A percentile compares a stretch with the other conserved stretches of the same genome.
phyloP scores from a whole-genome alignment of 2,888 invertebrate species.

The Agrilus biguttatus region DNA sequence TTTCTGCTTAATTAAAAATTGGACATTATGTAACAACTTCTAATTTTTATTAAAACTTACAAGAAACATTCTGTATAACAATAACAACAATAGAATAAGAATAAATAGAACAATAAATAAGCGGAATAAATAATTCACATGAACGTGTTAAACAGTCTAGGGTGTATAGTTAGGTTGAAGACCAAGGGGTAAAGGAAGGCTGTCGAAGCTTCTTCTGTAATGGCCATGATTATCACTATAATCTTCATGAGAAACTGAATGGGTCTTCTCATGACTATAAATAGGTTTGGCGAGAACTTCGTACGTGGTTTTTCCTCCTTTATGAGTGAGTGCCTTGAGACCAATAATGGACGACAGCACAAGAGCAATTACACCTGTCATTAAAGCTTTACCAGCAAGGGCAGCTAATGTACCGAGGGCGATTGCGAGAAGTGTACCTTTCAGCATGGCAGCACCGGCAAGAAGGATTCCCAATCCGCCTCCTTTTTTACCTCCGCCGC shows the following conservation, averaged over 20 bases:
- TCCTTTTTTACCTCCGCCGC: constrained; percentile 29
- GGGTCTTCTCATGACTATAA: constrained; percentile 48
- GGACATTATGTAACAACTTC: too few relatives aligned
- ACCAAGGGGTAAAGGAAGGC: constrained; percentile 25
- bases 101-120: too few relatives aligned
- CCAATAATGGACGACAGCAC: constrained; percentile 56
- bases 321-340: constrained; percentile 46
- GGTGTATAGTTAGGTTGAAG: constrained; percentile 44
- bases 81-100: neutral
- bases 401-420: constrained; percentile 56
- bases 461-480: constrained; percentile 21
- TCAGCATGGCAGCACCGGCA: constrained; percentile 36
- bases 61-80: neutral
- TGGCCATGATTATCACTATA: constrained; percentile 31
- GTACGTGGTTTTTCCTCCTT: constrained; percentile 56
- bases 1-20: too few relatives aligned
- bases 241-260: constrained; percentile 21
- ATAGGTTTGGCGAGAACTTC: constrained; percentile 65
- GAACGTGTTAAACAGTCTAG: constrained; percentile 23
- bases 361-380: constrained; percentile 60
- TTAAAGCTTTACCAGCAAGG: constrained; percentile 60
- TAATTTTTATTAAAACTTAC: too few relatives aligned
- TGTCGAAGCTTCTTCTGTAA: constrained; percentile 36
- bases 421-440: constrained; percentile 53
- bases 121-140: too few relatives aligned